Percentiles rank a stretch among this genome's conserved stretches.
Evolutionary conservation across 2,113 vertebrate species (phyloP).

Genomic region (Vicugna pacos): DNA sequence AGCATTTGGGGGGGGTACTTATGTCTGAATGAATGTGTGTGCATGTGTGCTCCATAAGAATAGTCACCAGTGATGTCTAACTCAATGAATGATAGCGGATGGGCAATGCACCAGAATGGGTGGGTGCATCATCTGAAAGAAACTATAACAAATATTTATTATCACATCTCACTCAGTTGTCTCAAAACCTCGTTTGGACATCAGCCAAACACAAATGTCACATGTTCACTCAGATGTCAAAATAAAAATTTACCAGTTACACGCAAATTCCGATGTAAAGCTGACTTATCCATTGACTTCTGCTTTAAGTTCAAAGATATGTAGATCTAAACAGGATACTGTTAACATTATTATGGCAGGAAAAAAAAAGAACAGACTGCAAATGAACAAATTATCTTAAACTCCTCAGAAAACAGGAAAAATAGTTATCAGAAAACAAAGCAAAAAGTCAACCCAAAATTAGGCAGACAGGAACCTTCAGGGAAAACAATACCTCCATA

Average conservation of each 20-base stretch:
- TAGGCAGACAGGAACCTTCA: background rate
- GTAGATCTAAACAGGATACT: background rate
- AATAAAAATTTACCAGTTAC: background rate
- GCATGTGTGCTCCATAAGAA: background rate
- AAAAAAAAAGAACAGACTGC: background rate
- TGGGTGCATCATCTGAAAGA: background rate
- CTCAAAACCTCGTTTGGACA: background rate
- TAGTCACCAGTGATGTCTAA: background rate
- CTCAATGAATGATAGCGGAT: background rate
- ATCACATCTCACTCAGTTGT: background rate
- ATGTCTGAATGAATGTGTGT: background rate
- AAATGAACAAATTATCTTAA: background rate
- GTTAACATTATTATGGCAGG: background rate
- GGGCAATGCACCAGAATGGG: background rate
- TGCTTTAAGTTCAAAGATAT: background rate
- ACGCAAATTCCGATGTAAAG: background rate
- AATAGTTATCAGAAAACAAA: background rate
- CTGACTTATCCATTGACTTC: background rate
- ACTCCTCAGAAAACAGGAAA: background rate
- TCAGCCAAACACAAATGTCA: background rate
- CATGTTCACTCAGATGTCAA: background rate
- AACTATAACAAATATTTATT: background rate
- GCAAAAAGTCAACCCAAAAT: background rate
- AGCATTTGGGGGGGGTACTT: background rate
- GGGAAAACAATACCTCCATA: background rate